These are phyloP conservation scores for Prietella phreatophila DNA, from an alignment of 2,113 vertebrate genomes.

Conservation along the genomic window DNA sequence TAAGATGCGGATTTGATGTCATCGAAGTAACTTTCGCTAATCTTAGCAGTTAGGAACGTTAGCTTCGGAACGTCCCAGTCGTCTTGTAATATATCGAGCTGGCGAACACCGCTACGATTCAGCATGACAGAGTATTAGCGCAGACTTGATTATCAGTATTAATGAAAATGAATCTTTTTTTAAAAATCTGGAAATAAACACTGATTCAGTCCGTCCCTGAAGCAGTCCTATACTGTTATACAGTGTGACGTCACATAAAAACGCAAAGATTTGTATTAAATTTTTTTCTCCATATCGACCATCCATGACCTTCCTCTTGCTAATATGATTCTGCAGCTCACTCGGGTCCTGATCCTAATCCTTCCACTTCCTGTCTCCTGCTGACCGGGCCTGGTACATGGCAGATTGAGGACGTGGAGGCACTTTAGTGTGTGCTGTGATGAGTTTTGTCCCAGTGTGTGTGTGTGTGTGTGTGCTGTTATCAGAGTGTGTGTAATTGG, in stretches of 20 bases:
- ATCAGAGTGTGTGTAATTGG: constrained; percentile 64
- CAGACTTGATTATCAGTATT: neutral
- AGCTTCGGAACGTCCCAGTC: neutral
- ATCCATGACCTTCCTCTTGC: neutral
- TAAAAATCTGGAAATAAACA: neutral
- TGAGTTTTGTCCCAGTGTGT: constrained; percentile 49
- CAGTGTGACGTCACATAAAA: neutral
- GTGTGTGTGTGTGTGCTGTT: constrained; percentile 58
- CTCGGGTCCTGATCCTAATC: constrained; percentile 36
- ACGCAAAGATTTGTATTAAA: neutral
- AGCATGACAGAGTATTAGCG: neutral
- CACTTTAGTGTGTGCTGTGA: constrained; percentile 53
- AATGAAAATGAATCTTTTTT: neutral
- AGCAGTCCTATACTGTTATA: neutral
- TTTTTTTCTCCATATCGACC: neutral
- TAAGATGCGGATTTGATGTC: neutral
- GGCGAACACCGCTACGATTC: neutral
- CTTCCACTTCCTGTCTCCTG: constrained; percentile 15
- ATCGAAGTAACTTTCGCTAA: neutral
- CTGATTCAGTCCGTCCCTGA: neutral
- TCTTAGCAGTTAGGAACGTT: neutral
- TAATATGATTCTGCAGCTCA: neutral
- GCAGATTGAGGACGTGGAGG: constrained; percentile 49
- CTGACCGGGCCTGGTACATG: constrained; percentile 18
- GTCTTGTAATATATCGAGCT: neutral